A percentile compares a stretch with the other conserved stretches of the same genome.
Conservation (phyloP, 2,113 vertebrate species). For the Chrysochloris asiatica region DNA sequence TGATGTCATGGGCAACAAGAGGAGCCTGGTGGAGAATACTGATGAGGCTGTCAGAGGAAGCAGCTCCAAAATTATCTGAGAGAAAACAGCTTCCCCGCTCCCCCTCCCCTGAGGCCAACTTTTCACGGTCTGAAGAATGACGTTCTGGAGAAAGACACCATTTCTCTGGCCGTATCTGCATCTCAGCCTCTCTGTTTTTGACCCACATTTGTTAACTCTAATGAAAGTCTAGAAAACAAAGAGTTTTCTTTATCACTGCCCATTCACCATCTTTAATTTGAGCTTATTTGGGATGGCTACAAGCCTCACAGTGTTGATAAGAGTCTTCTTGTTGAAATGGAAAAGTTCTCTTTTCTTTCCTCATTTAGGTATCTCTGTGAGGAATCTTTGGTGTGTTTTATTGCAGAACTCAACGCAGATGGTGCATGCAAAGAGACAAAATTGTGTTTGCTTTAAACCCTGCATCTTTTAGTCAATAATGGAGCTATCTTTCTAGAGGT, state of each 20-base stretch:
- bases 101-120: not conserved
- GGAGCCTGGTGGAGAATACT: not conserved
- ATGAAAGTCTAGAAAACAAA: not conserved
- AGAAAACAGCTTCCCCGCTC: not conserved
- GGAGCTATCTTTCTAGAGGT: not conserved
- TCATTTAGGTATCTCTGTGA: not conserved
- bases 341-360: not conserved
- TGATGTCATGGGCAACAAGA: not conserved
- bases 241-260: not conserved
- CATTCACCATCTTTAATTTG: not conserved
- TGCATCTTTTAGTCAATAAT: not conserved
- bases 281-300: not conserved
- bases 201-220: not conserved
- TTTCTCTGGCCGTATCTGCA: not conserved
- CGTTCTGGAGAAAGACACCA: not conserved
- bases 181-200: not conserved
- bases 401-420: slow-evolving; percentile 5
- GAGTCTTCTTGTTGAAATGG: not conserved
- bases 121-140: not conserved
- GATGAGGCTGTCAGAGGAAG: not conserved
- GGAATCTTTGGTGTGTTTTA: not conserved
- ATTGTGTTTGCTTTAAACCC: not conserved
- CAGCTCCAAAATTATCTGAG: not conserved
- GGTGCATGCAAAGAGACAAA: not conserved
- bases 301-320: accelerated